Base-by-base conservation (phyloP, 1,140 invertebrate species). In the Musca vetustissima region DNA sequence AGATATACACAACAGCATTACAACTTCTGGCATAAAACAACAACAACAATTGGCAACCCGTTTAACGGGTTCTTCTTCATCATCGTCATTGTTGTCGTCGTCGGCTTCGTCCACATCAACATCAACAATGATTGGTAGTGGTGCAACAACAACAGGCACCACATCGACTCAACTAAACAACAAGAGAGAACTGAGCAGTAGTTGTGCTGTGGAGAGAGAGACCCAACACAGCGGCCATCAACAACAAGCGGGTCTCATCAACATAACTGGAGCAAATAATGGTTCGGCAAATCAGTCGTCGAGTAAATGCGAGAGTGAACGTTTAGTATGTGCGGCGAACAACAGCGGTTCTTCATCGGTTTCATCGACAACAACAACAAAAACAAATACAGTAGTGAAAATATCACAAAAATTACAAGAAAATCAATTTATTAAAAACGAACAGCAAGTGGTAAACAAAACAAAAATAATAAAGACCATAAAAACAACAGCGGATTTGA, bases 391-490 rank as follows among this genome's bases (percentile, higher is more conserved):
- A 2, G 55, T 49, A 49, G 68, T 57, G 67, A 71, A 80, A 73
- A 76, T 79, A 70, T 80, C 76, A 59, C 73, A 78, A 69, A 80
- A 80, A 76, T 73, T 80, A 71, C 78, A 80, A 66, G 78, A 75
- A 66, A 80, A 80, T 73, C 76, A 80, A 66, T 80, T 80, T 55
- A 80, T 80, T 13, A 70, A 76, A 66, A 75, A 79, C 65, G 74
- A 79, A 65, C 76, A 77, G 15, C 73, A 77, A 43, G 36, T 43
- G 36, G 36, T 43, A 11, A 43, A 13, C 76, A 75, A 0, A 71
- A 76, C 55, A 59, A 15, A 17, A 61, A 61, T 36, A 61, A 43
- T 28, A 21, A 55, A 21, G 8, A 55, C 21, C 53, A 55, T 19
- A 61, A 19, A 61, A 61, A 59, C 55, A 0, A 24, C 53, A 59